phyloP scores from a whole-genome alignment of 2,113 vertebrate species.

The Gracilinanus agilis region DNA sequence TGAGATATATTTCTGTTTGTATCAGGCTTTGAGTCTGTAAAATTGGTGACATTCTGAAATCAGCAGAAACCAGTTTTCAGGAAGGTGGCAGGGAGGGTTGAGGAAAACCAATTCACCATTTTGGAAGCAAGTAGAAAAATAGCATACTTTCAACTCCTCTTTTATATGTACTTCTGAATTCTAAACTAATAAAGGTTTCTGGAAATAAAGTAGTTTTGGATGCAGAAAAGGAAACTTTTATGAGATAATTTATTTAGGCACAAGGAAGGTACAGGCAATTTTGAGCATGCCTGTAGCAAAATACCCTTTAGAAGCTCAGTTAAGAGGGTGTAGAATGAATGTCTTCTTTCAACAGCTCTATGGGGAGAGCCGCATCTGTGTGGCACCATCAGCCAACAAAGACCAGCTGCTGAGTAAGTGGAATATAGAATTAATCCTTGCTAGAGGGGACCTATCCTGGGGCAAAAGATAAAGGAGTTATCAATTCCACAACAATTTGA shows the following conservation, averaged over 20 bases:
- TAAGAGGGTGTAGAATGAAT: neutral
- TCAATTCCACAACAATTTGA: neutral
- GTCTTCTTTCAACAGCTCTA: neutral
- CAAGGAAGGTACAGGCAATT: neutral
- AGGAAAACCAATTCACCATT: neutral
- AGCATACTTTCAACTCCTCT: neutral
- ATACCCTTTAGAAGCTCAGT: neutral
- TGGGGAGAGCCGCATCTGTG: neutral
- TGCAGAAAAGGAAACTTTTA: neutral
- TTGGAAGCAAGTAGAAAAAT: neutral
- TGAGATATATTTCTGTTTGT: constrained; percentile 22
- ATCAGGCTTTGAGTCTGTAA: neutral
- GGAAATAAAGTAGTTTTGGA: neutral
- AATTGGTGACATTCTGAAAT: neutral
- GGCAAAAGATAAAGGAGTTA: neutral
- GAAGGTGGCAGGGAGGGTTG: neutral
- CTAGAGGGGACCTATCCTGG: neutral
- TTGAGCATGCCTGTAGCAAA: constrained; percentile 4
- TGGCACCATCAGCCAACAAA: neutral
- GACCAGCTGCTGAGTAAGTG: neutral
- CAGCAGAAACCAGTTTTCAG: neutral
- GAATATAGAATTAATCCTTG: neutral
- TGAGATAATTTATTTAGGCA: neutral
- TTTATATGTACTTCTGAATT: neutral
- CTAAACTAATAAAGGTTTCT: neutral